phyloP scores from a whole-genome alignment of 2,113 vertebrate species.

The Anolis sagrei region DNA sequence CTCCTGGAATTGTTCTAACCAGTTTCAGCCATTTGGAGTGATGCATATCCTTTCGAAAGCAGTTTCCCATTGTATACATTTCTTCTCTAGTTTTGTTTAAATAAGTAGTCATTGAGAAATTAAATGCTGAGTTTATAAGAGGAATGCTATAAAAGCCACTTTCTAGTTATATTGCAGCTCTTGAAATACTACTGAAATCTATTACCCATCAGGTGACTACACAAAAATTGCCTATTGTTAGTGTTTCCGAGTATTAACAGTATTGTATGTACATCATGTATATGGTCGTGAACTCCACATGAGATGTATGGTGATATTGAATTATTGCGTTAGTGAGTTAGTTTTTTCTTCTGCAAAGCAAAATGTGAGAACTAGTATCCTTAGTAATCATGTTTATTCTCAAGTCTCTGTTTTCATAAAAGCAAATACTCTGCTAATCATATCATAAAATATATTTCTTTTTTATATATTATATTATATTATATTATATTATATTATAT shows the following conservation, averaged over 20 bases:
- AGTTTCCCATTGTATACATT: conserved; percentile 47
- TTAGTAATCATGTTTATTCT: conserved; percentile 15
- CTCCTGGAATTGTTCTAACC: conserved; percentile 58
- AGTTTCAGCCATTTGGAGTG: conserved; percentile 64
- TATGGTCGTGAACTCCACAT: conserved; percentile 14
- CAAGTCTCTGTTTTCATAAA: neutral
- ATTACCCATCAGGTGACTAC: conserved; percentile 35
- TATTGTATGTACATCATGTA: conserved; percentile 30
- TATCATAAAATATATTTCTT: conserved; percentile 48
- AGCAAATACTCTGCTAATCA: conserved; percentile 32
- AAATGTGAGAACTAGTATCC: conserved; percentile 21
- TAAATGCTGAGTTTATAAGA: conserved; percentile 34
- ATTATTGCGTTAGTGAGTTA: neutral
- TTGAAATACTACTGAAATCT: conserved; percentile 32
- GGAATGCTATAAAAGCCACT: conserved; percentile 52
- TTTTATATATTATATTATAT: neutral
- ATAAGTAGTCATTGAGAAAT: conserved; percentile 52
- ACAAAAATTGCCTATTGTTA: conserved; percentile 35
- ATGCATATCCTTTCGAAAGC: conserved; percentile 59
- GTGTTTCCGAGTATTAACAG: conserved; percentile 14
- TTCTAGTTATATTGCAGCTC: conserved; percentile 45
- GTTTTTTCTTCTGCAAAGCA: neutral
- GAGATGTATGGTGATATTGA: conserved; percentile 14
- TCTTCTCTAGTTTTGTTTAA: conserved; percentile 53
- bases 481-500: no score